Base-by-base conservation (phyloP, 2,113 vertebrate genomes). In the Notiomystis cincta region DNA sequence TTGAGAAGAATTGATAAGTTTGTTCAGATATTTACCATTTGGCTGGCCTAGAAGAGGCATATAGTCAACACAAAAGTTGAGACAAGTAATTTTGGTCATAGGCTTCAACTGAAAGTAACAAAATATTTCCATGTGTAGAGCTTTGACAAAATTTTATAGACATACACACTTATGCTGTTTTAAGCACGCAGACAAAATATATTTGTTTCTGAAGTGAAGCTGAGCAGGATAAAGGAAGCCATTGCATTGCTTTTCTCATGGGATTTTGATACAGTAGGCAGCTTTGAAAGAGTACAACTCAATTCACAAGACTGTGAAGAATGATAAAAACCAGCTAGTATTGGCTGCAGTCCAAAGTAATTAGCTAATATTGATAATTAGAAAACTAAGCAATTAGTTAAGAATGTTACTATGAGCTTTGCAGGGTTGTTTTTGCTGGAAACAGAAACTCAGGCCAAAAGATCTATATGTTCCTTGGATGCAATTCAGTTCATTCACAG, bases 301-400 rank as follows among this genome's bases (percentile, higher is more conserved):
- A 82, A 65, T 89, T 60, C 57, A 65, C 45, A 83, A 65, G 62
- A 69, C n/a, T 77, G 6, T 80, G 57, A 87, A 90, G 37, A 93
- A 71, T 53, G 16, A 65, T 47, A 38, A 76, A 73, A 75, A 6
- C 16, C 16, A 79, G 48, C 31, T 53, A 45, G 31, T 60, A 23
- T 24, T 82, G 82, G 51, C 65, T 61, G 28, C n/a, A 56, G 9
- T 35, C 57, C 78, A 96, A 89, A 79, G 16, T 27, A 93, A 56
- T 91, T 93, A 94, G 42, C 35, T 60, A 71, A 87, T 89, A 97
- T 51, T 57, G 48, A 84, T 91, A 84, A 91, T 84, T 87, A 78
- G 60, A 84, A 96, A 94, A 75, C 40, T 48, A 81, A 51, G 40
- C 38, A 71, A 78, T 87, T 93, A 67, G 48, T 87, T 67, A 71